Conservation (phyloP, 2,888 invertebrate species). For the Hololepta plana region DNA sequence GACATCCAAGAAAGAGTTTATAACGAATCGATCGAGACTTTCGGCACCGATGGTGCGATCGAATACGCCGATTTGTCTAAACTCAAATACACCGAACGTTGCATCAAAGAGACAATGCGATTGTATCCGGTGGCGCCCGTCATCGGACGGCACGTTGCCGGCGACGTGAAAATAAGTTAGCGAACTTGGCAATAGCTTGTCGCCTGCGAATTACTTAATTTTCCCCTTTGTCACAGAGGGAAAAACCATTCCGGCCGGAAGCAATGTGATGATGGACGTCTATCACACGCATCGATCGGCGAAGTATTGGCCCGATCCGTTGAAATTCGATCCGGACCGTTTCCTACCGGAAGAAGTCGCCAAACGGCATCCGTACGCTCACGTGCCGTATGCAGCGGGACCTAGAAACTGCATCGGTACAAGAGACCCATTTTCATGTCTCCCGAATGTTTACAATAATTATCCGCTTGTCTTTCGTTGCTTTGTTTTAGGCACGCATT, state of each 20-base stretch:
- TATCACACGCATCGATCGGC: no score
- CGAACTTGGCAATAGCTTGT: no score
- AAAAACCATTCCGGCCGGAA: no score
- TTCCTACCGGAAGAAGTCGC: constrained; percentile 33
- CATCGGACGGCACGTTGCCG: constrained; percentile 7
- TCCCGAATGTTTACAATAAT: no score
- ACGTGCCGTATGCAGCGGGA: constrained; percentile 31
- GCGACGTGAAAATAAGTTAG: constrained; percentile 7
- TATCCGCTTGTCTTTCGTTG: no score
- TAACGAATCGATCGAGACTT: constrained; percentile 27
- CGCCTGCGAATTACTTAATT: no score
- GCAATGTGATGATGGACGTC: no score
- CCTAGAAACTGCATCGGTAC: constrained; percentile 33
- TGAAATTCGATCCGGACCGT: constrained; percentile 37
- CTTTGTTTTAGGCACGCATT: constrained; percentile 24
- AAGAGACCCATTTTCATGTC: no score
- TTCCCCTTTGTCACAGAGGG: no score
- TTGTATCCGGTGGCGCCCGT: constrained; percentile 22
- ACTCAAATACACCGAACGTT: constrained; percentile 34
- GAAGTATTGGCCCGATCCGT: constrained; percentile 36
- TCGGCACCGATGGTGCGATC: constrained; percentile 25
- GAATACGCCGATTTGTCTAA: constrained; percentile 30
- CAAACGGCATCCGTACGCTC: constrained; percentile 29
- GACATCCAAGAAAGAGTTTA: constrained; percentile 20
- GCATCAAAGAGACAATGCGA: constrained; percentile 36